Percentiles rank a stretch among this genome's conserved stretches.
phyloP scores from a whole-genome alignment of 2,113 vertebrate genomes.

The Microcebus murinus region DNA sequence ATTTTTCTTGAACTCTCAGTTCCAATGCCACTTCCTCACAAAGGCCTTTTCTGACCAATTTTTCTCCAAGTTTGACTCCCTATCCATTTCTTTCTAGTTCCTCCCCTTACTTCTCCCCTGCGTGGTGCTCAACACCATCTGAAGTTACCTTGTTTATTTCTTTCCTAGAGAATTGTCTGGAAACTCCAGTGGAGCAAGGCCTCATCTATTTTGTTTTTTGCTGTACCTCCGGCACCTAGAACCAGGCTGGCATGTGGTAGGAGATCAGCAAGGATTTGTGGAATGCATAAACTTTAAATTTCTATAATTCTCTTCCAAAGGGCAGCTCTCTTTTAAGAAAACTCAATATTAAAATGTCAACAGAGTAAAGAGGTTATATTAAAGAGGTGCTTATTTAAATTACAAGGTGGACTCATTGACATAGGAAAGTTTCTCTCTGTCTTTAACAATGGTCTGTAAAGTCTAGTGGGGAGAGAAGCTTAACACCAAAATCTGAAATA shows the following conservation, averaged over 20 bases:
- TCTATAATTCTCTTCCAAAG: slow-evolving; percentile 19
- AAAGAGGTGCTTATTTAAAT: slow-evolving; percentile 41
- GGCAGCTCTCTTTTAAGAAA: slow-evolving; percentile 31
- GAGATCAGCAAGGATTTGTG: neutral
- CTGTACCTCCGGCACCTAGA: neutral
- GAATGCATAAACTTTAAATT: neutral
- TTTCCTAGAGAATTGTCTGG: neutral
- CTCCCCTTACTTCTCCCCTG: neutral
- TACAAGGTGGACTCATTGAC: neutral
- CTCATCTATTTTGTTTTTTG: neutral
- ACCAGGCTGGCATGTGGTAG: accelerated
- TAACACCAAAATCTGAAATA: neutral
- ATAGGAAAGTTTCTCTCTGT: neutral
- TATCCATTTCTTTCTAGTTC: neutral
- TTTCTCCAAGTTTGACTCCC: neutral
- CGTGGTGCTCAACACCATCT: neutral
- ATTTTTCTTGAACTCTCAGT: neutral
- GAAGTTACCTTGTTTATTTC: neutral
- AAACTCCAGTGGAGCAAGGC: neutral
- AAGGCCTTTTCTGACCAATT: neutral
- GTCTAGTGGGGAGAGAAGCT: neutral
- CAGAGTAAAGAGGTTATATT: neutral
- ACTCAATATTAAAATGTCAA: slow-evolving; percentile 44
- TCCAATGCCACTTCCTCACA: neutral
- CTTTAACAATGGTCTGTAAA: neutral